Percentiles rank a stretch among this genome's conserved stretches.
Evolutionary conservation across 2,888 invertebrate species (phyloP).

Genomic region (Caenorhabditis wallacei): DNA sequence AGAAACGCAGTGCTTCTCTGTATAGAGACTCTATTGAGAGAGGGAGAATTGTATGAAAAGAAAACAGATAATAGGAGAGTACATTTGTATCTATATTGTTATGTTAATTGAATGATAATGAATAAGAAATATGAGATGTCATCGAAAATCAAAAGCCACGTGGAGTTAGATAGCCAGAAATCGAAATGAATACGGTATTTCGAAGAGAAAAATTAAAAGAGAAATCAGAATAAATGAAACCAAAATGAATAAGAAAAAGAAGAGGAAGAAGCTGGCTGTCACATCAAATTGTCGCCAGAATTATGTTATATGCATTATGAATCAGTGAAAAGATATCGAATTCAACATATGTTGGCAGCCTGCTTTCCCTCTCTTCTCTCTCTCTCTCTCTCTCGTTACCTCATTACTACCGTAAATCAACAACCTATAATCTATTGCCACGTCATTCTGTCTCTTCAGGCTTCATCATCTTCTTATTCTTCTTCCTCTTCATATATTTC

Average conservation of each 20-base stretch:
- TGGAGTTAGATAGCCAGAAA: background rate
- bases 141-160: background rate
- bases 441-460: conserved; percentile 21
- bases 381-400: conserved; percentile 15
- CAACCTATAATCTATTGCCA: conserved; percentile 55
- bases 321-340: conserved; percentile 37
- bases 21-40: conserved; percentile 23
- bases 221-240: conserved; percentile 25
- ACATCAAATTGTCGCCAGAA: conserved; percentile 61
- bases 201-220: background rate
- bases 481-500: no score
- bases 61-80: conserved; percentile 6
- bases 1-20: conserved; percentile 30
- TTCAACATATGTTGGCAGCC: conserved; percentile 68
- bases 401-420: conserved; percentile 64
- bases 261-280: conserved; percentile 52
- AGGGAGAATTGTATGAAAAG: conserved; percentile 7
- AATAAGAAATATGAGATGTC: conserved; percentile 39
- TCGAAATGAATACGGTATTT: background rate
- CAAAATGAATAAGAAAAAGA: conserved; percentile 1
- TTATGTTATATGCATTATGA: conserved; percentile 63
- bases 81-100: conserved; percentile 51
- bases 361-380: conserved; percentile 17
- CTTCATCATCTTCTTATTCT: no score
- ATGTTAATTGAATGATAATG: conserved; percentile 47